These are phyloP conservation scores for Scytalopus superciliaris DNA, from an alignment of 2,113 vertebrate species.

Conservation along the genomic window DNA sequence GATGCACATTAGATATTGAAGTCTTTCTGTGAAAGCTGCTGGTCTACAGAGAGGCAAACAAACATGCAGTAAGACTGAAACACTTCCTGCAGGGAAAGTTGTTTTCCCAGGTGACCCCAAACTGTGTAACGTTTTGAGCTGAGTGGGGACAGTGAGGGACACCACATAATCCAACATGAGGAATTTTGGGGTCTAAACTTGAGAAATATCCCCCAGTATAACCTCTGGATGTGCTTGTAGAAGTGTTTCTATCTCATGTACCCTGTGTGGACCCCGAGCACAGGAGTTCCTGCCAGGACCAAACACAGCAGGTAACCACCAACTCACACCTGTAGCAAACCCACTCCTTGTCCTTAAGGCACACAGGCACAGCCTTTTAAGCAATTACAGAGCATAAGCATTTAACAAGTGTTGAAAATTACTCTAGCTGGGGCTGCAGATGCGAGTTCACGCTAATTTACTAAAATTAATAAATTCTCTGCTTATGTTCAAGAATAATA, in stretches of 20 bases:
- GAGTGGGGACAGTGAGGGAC: not conserved
- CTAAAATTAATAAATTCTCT: not conserved
- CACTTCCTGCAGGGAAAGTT: not conserved
- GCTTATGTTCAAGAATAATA: not conserved
- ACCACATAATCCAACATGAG: rapidly evolving
- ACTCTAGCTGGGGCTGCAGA: not conserved
- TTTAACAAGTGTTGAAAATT: not conserved
- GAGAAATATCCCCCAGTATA: not conserved
- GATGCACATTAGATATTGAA: not conserved
- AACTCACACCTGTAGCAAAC: not conserved
- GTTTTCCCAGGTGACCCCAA: not conserved
- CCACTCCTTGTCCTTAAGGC: not conserved
- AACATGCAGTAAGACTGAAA: not conserved
- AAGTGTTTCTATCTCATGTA: not conserved
- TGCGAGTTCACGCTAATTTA: not conserved
- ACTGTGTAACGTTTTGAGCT: not conserved
- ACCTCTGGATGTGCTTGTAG: not conserved
- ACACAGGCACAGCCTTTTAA: not conserved
- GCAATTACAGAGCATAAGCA: not conserved
- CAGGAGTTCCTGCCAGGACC: not conserved
- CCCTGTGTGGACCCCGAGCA: not conserved
- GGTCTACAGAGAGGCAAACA: not conserved
- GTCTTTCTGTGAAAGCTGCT: not conserved
- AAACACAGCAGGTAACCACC: not conserved
- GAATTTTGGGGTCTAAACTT: not conserved